Evolutionary conservation across 2,113 vertebrate species (phyloP).

Genomic region (Alaudala cheleensis): DNA sequence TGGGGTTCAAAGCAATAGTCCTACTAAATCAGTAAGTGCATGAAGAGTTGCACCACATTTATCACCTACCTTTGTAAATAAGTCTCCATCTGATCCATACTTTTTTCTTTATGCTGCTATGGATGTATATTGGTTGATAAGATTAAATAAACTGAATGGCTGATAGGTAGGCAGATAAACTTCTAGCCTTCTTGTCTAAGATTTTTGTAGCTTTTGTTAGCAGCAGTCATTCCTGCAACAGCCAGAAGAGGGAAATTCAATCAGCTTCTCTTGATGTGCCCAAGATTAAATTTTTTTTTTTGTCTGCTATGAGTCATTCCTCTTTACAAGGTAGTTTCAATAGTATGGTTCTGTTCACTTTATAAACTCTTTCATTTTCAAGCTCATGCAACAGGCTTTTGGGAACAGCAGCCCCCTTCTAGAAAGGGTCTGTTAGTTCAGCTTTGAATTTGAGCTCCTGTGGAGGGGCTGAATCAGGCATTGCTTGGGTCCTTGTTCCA

Average conservation of each 20-base stretch:
- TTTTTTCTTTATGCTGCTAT: neutral
- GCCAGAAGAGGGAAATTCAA: constrained; percentile 45
- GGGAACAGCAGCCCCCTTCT: neutral
- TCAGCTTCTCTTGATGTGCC: neutral
- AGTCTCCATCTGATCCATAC: constrained; percentile 10
- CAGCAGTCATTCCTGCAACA: neutral
- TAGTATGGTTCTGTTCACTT: neutral
- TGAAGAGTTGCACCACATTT: neutral
- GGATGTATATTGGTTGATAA: constrained; percentile 2
- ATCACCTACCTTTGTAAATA: constrained; percentile 11
- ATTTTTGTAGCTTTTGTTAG: constrained; percentile 37
- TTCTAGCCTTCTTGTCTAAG: constrained; percentile 12
- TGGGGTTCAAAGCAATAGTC: neutral
- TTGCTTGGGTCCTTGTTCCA: neutral
- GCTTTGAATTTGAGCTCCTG: neutral
- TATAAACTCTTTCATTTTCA: neutral
- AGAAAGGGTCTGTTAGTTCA: neutral
- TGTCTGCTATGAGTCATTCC: neutral
- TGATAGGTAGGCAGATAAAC: constrained; percentile 47
- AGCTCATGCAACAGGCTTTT: neutral
- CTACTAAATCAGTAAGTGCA: neutral
- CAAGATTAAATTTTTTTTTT: neutral
- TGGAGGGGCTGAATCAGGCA: neutral
- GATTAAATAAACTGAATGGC: constrained; percentile 28
- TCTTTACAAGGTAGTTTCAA: neutral